A percentile compares a stretch with the other conserved stretches of the same genome.
Conservation (phyloP, 2,797 vertebrate genomes). For the Oryzias dopingdopingensis region DNA sequence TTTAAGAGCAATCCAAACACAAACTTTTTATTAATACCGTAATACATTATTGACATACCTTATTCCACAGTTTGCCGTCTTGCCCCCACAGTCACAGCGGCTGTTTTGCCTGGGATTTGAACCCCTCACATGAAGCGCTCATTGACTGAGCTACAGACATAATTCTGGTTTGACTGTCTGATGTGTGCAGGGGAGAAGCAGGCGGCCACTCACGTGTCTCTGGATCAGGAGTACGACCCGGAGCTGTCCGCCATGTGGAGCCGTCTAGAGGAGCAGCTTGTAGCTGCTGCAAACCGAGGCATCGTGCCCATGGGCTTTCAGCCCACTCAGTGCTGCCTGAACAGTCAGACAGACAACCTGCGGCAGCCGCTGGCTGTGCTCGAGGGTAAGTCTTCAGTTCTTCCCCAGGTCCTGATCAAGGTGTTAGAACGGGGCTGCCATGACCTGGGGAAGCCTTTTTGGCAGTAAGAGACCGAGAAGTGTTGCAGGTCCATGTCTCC, state of each 20-base stretch:
- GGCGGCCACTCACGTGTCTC: conserved; percentile 91
- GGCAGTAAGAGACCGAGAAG: too few species aligned
- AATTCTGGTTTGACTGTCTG: neutral
- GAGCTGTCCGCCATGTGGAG: conserved; percentile 89
- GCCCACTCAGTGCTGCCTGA: conserved; percentile 91
- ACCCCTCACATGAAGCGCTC: neutral
- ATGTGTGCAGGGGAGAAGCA: conserved; percentile 88
- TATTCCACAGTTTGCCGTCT: too few species aligned
- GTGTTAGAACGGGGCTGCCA: too few species aligned
- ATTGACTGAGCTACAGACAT: too few species aligned
- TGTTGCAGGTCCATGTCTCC: too few species aligned
- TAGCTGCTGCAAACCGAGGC: conserved; percentile 84
- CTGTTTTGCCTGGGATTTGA: neutral
- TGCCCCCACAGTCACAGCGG: too few species aligned
- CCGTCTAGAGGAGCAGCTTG: conserved; percentile 90
- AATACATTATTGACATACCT: too few species aligned
- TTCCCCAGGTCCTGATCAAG: too few species aligned
- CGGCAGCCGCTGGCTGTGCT: conserved; percentile 88
- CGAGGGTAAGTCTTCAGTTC: conserved; percentile 77
- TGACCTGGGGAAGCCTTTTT: too few species aligned
- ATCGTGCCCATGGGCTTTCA: conserved; percentile 82
- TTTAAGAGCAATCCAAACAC: too few species aligned
- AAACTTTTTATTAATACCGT: too few species aligned
- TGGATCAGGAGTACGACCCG: conserved; percentile 94
- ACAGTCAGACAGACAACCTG: conserved; percentile 90